phyloP scores from a whole-genome alignment of 2,113 vertebrate species.

The Sebastes fasciatus region DNA sequence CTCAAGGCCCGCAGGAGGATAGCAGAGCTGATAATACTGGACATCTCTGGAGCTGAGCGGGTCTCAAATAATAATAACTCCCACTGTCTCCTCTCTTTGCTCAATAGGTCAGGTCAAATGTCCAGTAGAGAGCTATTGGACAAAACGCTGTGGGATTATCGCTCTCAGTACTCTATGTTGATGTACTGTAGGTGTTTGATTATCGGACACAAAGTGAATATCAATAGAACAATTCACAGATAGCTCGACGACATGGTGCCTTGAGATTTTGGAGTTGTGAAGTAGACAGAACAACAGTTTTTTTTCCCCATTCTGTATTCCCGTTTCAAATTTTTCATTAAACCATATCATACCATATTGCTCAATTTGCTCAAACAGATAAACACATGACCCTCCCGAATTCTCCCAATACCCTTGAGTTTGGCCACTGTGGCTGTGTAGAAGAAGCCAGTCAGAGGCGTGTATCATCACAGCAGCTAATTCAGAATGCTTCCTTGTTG shows the following conservation, averaged over 20 bases:
- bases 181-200: conserved; percentile 36
- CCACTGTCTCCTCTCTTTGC: conserved; percentile 44
- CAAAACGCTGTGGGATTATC: conserved; percentile 48
- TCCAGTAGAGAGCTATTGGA: conserved; percentile 34
- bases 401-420: neutral
- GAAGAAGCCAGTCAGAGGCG: neutral
- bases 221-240: conserved; percentile 2
- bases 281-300: neutral
- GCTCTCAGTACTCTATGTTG: conserved; percentile 20
- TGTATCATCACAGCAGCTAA: neutral
- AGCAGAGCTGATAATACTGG: conserved; percentile 55
- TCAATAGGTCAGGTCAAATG: conserved; percentile 68
- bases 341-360: neutral
- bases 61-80: conserved; percentile 58
- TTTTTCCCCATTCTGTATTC: neutral
- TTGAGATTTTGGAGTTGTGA: neutral
- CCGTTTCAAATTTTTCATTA: neutral
- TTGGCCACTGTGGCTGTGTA: neutral
- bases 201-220: conserved; percentile 5
- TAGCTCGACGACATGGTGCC: neutral
- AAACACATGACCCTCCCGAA: neutral
- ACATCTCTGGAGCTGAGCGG: conserved; percentile 56
- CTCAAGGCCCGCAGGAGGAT: conserved; percentile 43
- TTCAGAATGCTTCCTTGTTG: neutral
- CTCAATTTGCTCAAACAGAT: neutral